phyloP scores from a whole-genome alignment of 2,797 vertebrate genomes.

The Champsocephalus gunnari region DNA sequence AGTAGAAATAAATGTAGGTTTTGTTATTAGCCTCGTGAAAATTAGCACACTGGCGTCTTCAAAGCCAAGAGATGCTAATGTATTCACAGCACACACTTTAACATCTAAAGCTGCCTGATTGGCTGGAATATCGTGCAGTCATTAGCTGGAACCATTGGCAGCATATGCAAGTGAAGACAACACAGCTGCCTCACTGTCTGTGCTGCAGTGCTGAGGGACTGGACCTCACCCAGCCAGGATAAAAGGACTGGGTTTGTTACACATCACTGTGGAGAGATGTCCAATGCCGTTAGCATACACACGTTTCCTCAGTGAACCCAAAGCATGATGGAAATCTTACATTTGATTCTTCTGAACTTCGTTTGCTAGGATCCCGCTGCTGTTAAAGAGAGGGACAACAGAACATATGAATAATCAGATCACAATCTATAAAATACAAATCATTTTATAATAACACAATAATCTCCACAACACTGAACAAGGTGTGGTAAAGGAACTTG shows the following conservation, averaged over 20 bases:
- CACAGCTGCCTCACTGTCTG: slow-evolving; percentile 34
- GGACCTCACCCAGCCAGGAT: neutral
- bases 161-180: slow-evolving; percentile 24
- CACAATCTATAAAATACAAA: neutral
- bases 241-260: neutral
- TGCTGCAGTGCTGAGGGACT: neutral
- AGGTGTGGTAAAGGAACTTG: neutral
- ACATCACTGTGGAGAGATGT: neutral
- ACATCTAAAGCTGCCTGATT: slow-evolving; percentile 8
- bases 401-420: slow-evolving; percentile 8
- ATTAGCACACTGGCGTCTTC: neutral
- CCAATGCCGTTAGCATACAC: neutral
- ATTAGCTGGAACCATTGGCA: slow-evolving; percentile 13
- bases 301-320: neutral
- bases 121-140: slow-evolving; percentile 28
- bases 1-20: neutral
- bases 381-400: slow-evolving; percentile 64
- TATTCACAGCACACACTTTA: slow-evolving; percentile 24
- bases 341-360: slow-evolving; percentile 85
- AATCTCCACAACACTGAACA: neutral
- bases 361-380: slow-evolving; percentile 86
- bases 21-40: neutral
- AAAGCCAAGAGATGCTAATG: slow-evolving; percentile 7
- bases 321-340: slow-evolving; percentile 72
- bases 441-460: neutral